A percentile compares a stretch with the other conserved stretches of the same genome.
Conservation (phyloP, 2,113 vertebrate species). For the Alligator mississippiensis region DNA sequence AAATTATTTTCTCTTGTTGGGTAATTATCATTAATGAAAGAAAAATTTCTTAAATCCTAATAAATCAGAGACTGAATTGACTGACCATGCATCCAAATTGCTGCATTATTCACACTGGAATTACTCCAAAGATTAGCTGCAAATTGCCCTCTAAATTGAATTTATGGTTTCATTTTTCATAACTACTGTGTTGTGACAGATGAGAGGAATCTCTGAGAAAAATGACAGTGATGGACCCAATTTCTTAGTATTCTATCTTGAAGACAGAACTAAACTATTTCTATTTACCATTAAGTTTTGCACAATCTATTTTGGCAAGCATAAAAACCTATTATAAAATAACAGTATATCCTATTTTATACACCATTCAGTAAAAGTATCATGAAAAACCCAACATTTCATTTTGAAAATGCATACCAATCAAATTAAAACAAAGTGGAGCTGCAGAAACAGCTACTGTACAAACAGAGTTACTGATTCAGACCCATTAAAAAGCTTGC, state of each 20-base stretch:
- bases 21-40: conserved; percentile 84
- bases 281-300: conserved; percentile 67
- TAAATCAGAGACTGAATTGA: conserved; percentile 82
- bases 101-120: conserved; percentile 87
- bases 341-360: conserved; percentile 43
- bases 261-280: conserved; percentile 73
- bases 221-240: conserved; percentile 78
- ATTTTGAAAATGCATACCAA: conserved; percentile 50
- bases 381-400: conserved; percentile 37
- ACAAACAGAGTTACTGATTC: conserved; percentile 1
- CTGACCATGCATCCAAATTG: conserved; percentile 85
- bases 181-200: conserved; percentile 82
- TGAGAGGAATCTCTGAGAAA: conserved; percentile 77
- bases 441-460: background rate
- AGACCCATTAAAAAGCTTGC: background rate
- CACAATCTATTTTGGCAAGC: conserved; percentile 76
- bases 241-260: conserved; percentile 70
- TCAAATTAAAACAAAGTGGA: conserved; percentile 43
- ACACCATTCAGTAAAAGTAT: conserved; percentile 26
- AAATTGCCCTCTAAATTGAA: conserved; percentile 88
- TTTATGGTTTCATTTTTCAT: conserved; percentile 88
- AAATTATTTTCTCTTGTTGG: conserved; percentile 82
- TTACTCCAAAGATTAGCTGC: conserved; percentile 87
- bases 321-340: conserved; percentile 71
- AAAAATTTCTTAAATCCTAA: conserved; percentile 81